Evolutionary conservation across 2,797 vertebrate species (phyloP), one percentile per base, ranked within the genome.

Genomic region (Novumbra hubbsi): DNA sequence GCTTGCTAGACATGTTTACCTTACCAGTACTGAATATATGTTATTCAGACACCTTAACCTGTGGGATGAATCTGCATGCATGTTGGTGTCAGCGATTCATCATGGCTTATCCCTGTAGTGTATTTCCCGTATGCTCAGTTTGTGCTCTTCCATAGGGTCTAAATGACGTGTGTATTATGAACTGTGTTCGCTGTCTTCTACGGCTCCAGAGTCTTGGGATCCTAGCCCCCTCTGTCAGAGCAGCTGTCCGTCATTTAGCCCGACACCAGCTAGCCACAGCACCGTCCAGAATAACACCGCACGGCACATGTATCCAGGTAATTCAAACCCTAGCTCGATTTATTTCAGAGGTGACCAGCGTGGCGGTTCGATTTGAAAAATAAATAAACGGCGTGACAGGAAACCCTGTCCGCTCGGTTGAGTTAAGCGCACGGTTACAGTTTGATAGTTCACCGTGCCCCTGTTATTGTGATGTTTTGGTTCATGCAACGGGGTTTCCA

Each of bases 101-200:
- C 28, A 32, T 64, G 7, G 15, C 41, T 2, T 64, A 27, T 64
- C 62, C 15, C 62, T 64, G 62, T 64, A 17, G 24, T 28, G 21
- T 28, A 32, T 16, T 27, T 16, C 62, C 62, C 14, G 27, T 27
- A 12, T 50, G 45, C 14, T 8, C 24, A 48, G 8, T 5, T 69
- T 24, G 48, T 41, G 8, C 34, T 74, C 65, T n/a, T 50, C 11
- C 55, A 57, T 14, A 55, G 55, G 17, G 52, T 73, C 27, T 11
- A 50, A 1, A 5, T 65, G 24, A 84, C 77, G 75, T 50, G 24
- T 67, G 62, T 0, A 83, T 66, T 71, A 94, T 94, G 91, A 92
- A 77, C 76, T 75, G 78, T 68, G 27, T 71, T 55, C 86, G 81
- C 73, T 83, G 84, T 68, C 80, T 93, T 27, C 72, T 83, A 68